Percentiles rank a stretch among this genome's conserved stretches.
These are phyloP conservation scores for Xerus inauris DNA, from an alignment of 2,113 vertebrate species.

Conservation along the genomic window DNA sequence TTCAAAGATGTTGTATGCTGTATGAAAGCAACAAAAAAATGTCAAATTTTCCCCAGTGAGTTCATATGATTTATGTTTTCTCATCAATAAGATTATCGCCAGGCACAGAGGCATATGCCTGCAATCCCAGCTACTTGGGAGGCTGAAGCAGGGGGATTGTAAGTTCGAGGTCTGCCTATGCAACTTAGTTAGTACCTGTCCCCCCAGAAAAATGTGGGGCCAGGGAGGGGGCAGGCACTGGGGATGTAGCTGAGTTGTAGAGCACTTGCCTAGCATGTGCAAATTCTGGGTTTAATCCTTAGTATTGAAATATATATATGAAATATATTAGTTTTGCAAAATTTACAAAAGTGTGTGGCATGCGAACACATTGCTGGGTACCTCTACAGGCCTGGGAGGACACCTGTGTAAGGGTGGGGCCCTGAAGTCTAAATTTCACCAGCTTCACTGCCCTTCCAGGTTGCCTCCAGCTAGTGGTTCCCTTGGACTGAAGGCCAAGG, in stretches of 20 bases:
- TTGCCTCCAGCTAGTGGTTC: not conserved
- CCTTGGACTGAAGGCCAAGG: not conserved
- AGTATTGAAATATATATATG: not conserved
- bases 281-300: not conserved
- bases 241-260: not conserved
- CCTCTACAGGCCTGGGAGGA: too few species aligned
- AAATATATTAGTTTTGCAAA: not conserved
- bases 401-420: not conserved
- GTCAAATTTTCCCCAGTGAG: not conserved
- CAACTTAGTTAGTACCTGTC: not conserved
- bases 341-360: not conserved
- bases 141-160: not conserved
- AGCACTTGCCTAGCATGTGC: not conserved
- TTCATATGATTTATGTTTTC: not conserved
- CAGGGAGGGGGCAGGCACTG: not conserved
- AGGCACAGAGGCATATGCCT: not conserved
- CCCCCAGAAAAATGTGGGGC: too few species aligned
- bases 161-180: not conserved
- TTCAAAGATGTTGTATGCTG: not conserved
- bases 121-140: not conserved
- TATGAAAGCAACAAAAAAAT: slow-evolving; percentile 27
- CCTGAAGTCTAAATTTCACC: not conserved
- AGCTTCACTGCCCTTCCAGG: not conserved
- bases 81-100: not conserved
- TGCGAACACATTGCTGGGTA: not conserved